Base-by-base conservation (phyloP, 2,888 invertebrate genomes). In the Agelastica alni region DNA sequence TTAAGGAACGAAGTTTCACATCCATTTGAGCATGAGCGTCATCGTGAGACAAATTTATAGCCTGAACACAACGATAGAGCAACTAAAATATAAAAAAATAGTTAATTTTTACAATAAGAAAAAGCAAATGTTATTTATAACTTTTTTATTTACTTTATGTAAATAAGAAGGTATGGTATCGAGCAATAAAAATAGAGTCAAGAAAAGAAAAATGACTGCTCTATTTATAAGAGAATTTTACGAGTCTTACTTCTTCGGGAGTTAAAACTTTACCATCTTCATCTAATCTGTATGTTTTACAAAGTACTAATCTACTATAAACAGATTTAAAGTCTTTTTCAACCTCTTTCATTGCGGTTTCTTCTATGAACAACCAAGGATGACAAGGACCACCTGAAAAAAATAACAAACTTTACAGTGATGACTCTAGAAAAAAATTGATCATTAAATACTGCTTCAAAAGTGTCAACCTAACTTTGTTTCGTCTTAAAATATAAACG, bases 201-300 rank as follows among this genome's bases (percentile, higher is more conserved):
- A n/a, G n/a, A n/a, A n/a, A n/a, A n/a, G n/a, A n/a, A n/a, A n/a
- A n/a, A n/a, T n/a, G n/a, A n/a, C n/a, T n/a, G n/a, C n/a, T n/a
- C n/a, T n/a, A n/a, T n/a, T n/a, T n/a, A n/a, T n/a, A n/a, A n/a
- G n/a, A n/a, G n/a, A n/a, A n/a, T n/a, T n/a, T n/a, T n/a, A n/a
- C n/a, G n/a, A n/a, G n/a, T n/a, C 58, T 56, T 75, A 88, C 88
- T 78, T 99, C 99, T 81, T 98, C 98, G 4, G 99, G 98, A 1
- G 97, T 97, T 37, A 99, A 81, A 18, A 99, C 97, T 82, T 98
- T 98, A 2, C 97, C 97, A 81, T 99, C 98, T 80, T 99, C 98
- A 80, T 99, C 99, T 62, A 99, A 82, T 62, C 96, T 84, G 80
- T 96, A 99, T 14, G 99, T 99, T 82, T 97, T 97, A 73, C 98